phyloP scores from a whole-genome alignment of 1,140 invertebrate genomes.

The Anastrepha ludens region DNA sequence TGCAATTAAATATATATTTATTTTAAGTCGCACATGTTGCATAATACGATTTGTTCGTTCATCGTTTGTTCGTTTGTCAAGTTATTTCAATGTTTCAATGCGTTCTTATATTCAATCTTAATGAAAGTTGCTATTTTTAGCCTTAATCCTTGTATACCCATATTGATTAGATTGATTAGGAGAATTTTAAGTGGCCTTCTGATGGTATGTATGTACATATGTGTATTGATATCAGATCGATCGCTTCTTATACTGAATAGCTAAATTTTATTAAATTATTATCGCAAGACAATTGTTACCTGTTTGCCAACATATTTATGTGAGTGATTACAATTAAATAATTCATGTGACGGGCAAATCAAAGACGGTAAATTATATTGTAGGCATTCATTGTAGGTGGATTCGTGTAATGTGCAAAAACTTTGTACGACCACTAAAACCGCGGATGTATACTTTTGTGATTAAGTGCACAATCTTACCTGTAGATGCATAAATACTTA shows the following conservation, averaged over 20 bases:
- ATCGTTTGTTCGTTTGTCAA: background rate
- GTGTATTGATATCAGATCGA: background rate
- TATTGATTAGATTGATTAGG: background rate
- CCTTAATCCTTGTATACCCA: constrained; percentile 24
- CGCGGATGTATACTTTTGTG: background rate
- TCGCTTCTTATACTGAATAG: background rate
- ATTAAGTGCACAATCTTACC: background rate
- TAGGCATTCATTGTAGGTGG: background rate
- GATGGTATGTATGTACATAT: background rate
- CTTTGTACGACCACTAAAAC: background rate
- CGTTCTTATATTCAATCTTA: constrained; percentile 5
- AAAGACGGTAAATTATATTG: background rate
- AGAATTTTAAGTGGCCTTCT: constrained; percentile 30
- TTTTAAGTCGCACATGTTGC: constrained; percentile 21
- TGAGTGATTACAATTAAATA: background rate
- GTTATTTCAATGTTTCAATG: background rate
- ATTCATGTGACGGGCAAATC: background rate
- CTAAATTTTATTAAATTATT: constrained; percentile 47
- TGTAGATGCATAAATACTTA: background rate
- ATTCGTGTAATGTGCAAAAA: background rate
- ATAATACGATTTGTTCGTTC: background rate
- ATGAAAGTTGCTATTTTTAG: background rate
- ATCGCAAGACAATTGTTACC: constrained; percentile 7
- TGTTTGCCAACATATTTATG: background rate
- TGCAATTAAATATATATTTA: background rate